Conservation (phyloP, 2,113 vertebrate genomes). For the Lophius piscatorius region DNA sequence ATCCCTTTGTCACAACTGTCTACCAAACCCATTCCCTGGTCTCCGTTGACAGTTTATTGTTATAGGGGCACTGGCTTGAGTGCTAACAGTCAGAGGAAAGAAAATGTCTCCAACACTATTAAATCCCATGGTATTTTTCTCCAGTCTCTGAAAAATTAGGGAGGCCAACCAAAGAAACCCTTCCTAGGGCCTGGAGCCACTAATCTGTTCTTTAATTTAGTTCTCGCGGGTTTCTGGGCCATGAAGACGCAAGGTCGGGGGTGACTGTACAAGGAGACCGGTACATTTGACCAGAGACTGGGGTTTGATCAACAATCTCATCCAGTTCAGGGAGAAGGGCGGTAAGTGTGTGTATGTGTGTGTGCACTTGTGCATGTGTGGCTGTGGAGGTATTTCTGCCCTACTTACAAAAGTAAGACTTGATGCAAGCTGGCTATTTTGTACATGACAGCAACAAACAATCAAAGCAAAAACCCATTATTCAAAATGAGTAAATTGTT, state of each 20-base stretch:
- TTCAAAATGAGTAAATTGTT: slow-evolving; percentile 71
- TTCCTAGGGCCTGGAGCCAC: slow-evolving; percentile 63
- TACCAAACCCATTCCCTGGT: slow-evolving; percentile 34
- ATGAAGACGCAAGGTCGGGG: slow-evolving; percentile 71
- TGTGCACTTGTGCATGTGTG: background rate
- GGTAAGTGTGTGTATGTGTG: background rate
- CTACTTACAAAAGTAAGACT: slow-evolving; percentile 42
- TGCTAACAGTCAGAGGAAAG: slow-evolving; percentile 26
- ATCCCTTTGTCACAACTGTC: slow-evolving; percentile 11
- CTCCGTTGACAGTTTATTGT: slow-evolving; percentile 34
- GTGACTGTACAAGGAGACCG: slow-evolving; percentile 71
- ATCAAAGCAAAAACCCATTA: slow-evolving; percentile 70
- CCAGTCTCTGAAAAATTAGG: slow-evolving; percentile 44
- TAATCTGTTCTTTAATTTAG: slow-evolving; percentile 82
- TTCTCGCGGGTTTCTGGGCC: slow-evolving; percentile 70
- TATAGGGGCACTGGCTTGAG: slow-evolving; percentile 17
- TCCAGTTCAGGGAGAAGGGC: slow-evolving; percentile 54
- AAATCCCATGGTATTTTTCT: slow-evolving; percentile 63
- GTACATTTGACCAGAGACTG: slow-evolving; percentile 55
- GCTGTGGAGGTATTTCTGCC: slow-evolving; percentile 22
- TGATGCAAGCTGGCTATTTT: slow-evolving; percentile 62
- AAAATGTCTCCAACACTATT: slow-evolving; percentile 51
- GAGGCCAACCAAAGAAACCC: slow-evolving; percentile 72
- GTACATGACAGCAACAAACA: slow-evolving; percentile 63
- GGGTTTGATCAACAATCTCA: slow-evolving; percentile 69